phyloP scores from a whole-genome alignment of 2,797 vertebrate genomes.

The Coilia nasus region DNA sequence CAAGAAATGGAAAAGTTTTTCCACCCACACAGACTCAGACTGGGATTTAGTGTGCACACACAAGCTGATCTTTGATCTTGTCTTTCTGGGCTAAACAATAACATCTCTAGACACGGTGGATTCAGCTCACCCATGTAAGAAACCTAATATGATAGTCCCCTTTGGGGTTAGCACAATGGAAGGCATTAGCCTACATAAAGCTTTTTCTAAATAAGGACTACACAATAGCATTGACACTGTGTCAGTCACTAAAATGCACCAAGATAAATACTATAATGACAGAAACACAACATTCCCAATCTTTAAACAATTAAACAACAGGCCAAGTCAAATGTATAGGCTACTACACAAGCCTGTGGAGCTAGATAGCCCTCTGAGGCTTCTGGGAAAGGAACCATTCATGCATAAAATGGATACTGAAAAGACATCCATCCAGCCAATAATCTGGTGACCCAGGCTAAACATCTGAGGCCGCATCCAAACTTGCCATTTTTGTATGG shows the following conservation, averaged over 20 bases:
- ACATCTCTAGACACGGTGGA: not conserved
- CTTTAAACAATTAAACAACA: not conserved
- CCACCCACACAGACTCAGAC: not conserved
- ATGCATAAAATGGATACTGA: not conserved
- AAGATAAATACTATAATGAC: not conserved
- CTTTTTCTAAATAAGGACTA: no score
- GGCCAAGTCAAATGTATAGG: not conserved
- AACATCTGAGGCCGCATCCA: not conserved
- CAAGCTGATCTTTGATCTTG: slow-evolving; percentile 8
- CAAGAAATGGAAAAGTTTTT: not conserved
- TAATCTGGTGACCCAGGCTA: not conserved
- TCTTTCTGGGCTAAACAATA: slow-evolving; percentile 17
- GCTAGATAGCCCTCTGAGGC: not conserved
- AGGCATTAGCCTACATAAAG: not conserved
- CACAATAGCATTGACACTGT: no score
- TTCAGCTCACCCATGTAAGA: not conserved
- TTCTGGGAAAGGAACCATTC: not conserved
- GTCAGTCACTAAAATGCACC: no score
- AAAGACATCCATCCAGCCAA: not conserved
- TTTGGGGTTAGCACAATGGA: not conserved
- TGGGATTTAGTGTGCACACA: not conserved
- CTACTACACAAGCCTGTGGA: no score
- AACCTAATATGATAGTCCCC: not conserved
- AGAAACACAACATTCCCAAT: not conserved
- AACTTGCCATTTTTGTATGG: not conserved